phyloP scores from a whole-genome alignment of 1,140 invertebrate genomes.

The Trissolcus basalis region DNA sequence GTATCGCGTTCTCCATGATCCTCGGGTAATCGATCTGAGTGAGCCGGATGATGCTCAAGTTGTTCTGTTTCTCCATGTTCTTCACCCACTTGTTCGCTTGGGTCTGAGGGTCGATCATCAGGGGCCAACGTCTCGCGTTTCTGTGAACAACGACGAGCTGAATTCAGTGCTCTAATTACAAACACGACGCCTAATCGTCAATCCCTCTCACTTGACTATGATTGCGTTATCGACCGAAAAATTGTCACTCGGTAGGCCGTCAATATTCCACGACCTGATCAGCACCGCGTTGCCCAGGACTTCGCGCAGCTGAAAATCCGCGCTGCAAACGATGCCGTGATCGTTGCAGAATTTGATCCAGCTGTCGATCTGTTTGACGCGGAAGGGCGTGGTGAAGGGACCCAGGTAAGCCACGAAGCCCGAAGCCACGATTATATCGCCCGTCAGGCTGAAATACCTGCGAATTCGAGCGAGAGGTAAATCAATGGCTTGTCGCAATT shows the following conservation, averaged over 20 bases:
- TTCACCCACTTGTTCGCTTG: conserved; percentile 97
- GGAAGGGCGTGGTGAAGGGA: conserved; percentile 88
- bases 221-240: conserved; percentile 96
- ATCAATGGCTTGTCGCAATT: too few relatives aligned
- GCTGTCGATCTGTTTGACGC: conserved; percentile 81
- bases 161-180: conserved; percentile 12
- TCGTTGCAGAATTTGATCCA: conserved; percentile 84
- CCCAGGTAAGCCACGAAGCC: conserved; percentile 94
- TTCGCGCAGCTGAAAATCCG: conserved; percentile 84
- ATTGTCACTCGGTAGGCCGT: conserved; percentile 89
- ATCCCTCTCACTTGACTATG: conserved; percentile 79
- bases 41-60: conserved; percentile 88
- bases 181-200: not conserved
- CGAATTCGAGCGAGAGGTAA: too few relatives aligned
- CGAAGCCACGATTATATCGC: conserved; percentile 91
- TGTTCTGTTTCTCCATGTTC: conserved; percentile 93
- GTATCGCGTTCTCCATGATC: conserved; percentile 92
- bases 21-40: conserved; percentile 89
- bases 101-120: conserved; percentile 96
- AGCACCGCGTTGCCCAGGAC: conserved; percentile 91
- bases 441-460: conserved; percentile 79
- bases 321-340: conserved; percentile 84
- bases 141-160: conserved; percentile 71
- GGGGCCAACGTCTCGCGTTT: conserved; percentile 89
- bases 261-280: conserved; percentile 93